These are phyloP conservation scores for Nudaria mundana DNA, from an alignment of 2,888 invertebrate genomes.

Conservation along the genomic window DNA sequence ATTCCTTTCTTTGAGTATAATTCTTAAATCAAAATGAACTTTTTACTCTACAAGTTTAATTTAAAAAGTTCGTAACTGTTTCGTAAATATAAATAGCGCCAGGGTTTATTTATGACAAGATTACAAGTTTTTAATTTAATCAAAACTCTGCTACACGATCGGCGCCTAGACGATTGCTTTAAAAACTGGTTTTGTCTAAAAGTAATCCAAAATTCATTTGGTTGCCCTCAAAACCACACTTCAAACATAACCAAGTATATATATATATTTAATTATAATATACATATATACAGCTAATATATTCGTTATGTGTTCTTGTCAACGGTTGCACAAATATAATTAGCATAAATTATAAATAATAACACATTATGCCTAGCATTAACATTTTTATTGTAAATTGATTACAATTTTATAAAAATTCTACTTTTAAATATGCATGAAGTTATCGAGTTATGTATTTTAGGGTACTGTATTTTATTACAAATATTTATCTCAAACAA, in stretches of 20 bases:
- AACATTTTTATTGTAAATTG: conserved; percentile 35
- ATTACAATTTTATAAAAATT: conserved; percentile 19
- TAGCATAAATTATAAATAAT: conserved; percentile 28
- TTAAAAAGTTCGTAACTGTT: too few species aligned
- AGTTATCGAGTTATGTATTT: conserved; percentile 22
- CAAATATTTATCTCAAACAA: too few species aligned
- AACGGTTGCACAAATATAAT: conserved; percentile 29
- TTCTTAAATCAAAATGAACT: too few species aligned
- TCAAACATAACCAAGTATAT: too few species aligned
- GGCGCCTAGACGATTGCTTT: conserved; percentile 2
- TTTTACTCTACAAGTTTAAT: too few species aligned
- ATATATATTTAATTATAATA: too few species aligned
- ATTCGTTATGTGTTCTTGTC: conserved; percentile 13
- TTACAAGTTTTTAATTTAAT: too few species aligned
- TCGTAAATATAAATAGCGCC: too few species aligned
- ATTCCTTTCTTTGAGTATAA: too few species aligned
- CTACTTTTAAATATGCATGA: conserved; percentile 14
- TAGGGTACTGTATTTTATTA: not conserved
- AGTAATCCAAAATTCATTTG: conserved; percentile 15
- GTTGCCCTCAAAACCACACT: conserved; percentile 16
- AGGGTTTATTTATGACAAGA: too few species aligned
- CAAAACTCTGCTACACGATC: too few species aligned
- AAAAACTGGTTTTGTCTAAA: conserved; percentile 22
- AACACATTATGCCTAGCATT: conserved; percentile 18
- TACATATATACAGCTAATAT: not conserved